Base-by-base conservation (phyloP, 2,113 vertebrate genomes). In the Meles meles region DNA sequence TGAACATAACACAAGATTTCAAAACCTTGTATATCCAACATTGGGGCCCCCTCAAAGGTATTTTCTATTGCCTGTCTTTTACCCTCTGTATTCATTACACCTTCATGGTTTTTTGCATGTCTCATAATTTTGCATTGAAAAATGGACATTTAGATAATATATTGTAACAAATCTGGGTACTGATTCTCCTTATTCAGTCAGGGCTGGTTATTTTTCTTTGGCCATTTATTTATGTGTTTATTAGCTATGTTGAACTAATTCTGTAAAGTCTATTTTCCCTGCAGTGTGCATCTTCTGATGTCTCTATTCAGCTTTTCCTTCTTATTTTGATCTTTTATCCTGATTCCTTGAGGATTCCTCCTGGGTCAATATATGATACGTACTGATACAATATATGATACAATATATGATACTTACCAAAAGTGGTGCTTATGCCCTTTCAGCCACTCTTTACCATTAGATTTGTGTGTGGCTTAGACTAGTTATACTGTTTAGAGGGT, bases 81-180 rank as follows among this genome's bases (percentile, higher is more conserved):
- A 13, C 17, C 17, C 17, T n/a, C 0, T 23, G 0, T 55, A 27
- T 76, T 81, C 17, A 61, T 63, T 27, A 80, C 7, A 76, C 14
- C 6, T 89, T 88, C 25, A 39, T 44, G 13, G 80, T 95, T 90
- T 81, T 93, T 88, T 76, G 31, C 11, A 31, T 34, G 12, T 27
- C n/a, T 95, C 5, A 14, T 63, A 71, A n/a, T 23, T 93, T 91
- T 74, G 85, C 8, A 31, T 80, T 96, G 20, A 93, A 76, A 96
- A 88, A 1, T 31, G 76, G 67, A 23, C 25, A 63, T 93, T 91
- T 57, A 92, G 82, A 21, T 85, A 84, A 63, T 25, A 31, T 44
- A 61, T 49, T 61, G 2, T 93, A 80, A 57, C 20, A 76, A 47
- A 65, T 63, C 3, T 76, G 59, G 25, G 79, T 81, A 52, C 25